Evolutionary conservation across 2,113 vertebrate species (phyloP).

Genomic region (Eleginops maclovinus): DNA sequence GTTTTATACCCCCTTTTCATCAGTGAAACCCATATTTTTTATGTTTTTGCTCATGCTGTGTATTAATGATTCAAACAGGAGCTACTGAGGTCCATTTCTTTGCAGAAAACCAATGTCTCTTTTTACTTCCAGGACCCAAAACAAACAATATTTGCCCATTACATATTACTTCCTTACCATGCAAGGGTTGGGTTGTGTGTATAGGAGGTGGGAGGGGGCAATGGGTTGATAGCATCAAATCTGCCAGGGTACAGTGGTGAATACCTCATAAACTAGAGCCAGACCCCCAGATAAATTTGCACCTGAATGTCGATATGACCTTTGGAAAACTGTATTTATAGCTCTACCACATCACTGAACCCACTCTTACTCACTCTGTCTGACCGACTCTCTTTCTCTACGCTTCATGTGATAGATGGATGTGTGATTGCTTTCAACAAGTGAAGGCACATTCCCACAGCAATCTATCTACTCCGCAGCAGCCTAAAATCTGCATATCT

Average conservation of each 20-base stretch:
- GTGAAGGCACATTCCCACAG: not conserved
- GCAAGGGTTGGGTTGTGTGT: not conserved
- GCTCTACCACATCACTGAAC: constrained; percentile 41
- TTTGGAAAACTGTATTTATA: constrained; percentile 74
- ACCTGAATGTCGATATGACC: constrained; percentile 76
- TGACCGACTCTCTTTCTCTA: constrained; percentile 20
- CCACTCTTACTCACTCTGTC: constrained; percentile 41
- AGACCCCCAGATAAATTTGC: constrained; percentile 69
- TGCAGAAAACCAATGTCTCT: not conserved
- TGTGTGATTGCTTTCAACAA: not conserved
- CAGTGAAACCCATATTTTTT: constrained; percentile 3
- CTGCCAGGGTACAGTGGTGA: constrained; percentile 42
- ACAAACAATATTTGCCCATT: constrained; percentile 36
- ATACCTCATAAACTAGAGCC: constrained; percentile 60
- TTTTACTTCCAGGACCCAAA: not conserved
- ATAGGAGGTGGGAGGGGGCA: not conserved
- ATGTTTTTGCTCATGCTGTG: not conserved
- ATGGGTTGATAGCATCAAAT: constrained; percentile 42
- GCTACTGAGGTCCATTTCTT: constrained; percentile 31
- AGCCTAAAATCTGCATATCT: not conserved
- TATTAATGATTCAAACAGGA: constrained; percentile 17
- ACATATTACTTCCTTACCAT: constrained; percentile 19
- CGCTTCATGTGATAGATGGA: not conserved
- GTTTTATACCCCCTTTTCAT: not conserved
- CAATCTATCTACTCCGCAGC: not conserved